Evolutionary conservation across 2,113 vertebrate genomes (phyloP).

Genomic region (Probosciger aterrimus): DNA sequence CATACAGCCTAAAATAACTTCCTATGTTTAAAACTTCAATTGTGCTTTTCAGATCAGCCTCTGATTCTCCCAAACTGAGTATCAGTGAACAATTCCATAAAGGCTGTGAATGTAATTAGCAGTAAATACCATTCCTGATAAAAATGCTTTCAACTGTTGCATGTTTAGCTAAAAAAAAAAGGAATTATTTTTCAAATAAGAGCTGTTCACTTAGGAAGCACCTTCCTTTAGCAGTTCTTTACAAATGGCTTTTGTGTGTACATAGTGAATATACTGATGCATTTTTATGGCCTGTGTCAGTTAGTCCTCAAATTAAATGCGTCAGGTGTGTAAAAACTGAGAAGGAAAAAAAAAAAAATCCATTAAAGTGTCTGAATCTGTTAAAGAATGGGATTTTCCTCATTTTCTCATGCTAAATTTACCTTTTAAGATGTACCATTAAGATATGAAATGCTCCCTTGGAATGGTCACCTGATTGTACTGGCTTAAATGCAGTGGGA

Average conservation of each 20-base stretch:
- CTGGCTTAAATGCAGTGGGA: background rate
- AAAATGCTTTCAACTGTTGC: background rate
- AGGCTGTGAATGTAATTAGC: background rate
- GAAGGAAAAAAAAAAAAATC: background rate
- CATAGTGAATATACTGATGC: background rate
- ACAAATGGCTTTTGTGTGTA: background rate
- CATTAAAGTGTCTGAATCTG: background rate
- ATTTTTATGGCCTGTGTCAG: background rate
- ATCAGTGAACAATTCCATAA: background rate
- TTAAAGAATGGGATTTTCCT: background rate
- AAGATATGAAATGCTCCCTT: background rate
- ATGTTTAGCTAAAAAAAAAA: background rate
- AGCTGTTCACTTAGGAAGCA: background rate
- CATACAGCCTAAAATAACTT: background rate
- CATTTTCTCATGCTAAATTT: background rate
- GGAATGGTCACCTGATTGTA: background rate
- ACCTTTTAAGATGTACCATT: background rate
- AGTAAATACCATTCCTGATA: background rate
- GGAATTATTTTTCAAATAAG: background rate
- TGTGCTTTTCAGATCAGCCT: background rate
- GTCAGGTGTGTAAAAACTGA: background rate
- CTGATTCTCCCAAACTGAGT: background rate
- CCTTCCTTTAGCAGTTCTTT: background rate
- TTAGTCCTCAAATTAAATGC: background rate
- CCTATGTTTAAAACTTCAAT: background rate